Evolutionary conservation across 2,888 invertebrate species (phyloP), one percentile per base, ranked within the genome.

Genomic region (Eristalis pertinax): DNA sequence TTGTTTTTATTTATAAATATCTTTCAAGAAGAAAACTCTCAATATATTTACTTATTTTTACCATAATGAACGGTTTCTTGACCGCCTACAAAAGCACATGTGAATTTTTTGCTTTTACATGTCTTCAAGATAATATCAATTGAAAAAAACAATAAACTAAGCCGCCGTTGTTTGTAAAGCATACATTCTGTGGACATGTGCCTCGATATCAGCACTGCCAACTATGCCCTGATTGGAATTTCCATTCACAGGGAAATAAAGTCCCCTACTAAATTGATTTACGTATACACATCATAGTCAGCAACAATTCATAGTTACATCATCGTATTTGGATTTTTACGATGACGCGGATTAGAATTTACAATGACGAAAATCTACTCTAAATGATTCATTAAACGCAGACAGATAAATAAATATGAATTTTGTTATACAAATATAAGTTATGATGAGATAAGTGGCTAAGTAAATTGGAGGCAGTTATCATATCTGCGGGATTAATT

Each of bases 391-490:
- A 50, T 50, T 50, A 50, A 50, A 50, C 50, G 19, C n/a, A 63
- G 63, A 32, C 63, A 63, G 63, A 63, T 63, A 62, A 19, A 32
- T 13, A 63, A 63, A 63, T 32, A 29, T 32, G 32, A n/a, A 63
- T 60, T 24, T 15, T 4, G 22, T 1, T 24, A 60, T 24, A 60
- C 10, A 60, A 60, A 60, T 60, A 60, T 63, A 63, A n/a, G 26
- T 19, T 63, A 63, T 32, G 32, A 63, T 32, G 63, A 32, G 63
- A 63, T 63, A 63, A 63, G 63, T 63, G 63, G 32, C 32, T 19
- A 63, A 63, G 63, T 63, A 63, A 63, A 63, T 63, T 63, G 29
- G 19, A 63, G n/a, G 15, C 19, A 63, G 26, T 32, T 62, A 15
- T 62, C 29, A 29, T 63, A 29, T 63, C 32, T 63, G 63, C 15